Evolutionary conservation across 1,140 invertebrate genomes (phyloP).

Genomic region (Hyles vespertilio): DNA sequence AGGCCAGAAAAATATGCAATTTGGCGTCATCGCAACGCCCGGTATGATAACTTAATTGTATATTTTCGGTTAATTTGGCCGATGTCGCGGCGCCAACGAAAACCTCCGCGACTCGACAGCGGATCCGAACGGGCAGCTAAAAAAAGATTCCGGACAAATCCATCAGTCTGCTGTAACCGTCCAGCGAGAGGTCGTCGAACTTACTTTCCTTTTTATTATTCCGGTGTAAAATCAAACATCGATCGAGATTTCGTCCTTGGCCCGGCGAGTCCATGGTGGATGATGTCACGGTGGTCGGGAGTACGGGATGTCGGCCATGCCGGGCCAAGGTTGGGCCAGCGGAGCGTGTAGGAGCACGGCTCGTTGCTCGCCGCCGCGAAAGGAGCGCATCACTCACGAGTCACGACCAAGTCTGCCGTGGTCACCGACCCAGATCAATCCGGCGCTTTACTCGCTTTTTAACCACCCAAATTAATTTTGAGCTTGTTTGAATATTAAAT

Average conservation of each 20-base stretch:
- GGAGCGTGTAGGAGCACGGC: constrained; percentile 57
- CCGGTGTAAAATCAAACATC: constrained; percentile 40
- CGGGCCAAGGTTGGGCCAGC: constrained; percentile 57
- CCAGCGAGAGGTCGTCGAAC: constrained; percentile 52
- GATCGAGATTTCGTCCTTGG: constrained; percentile 52
- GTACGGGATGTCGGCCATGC: constrained; percentile 49
- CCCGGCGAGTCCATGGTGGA: constrained; percentile 26
- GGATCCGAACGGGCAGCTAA: constrained; percentile 41
- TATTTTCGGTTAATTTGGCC: constrained; percentile 18
- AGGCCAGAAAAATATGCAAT: constrained; percentile 15
- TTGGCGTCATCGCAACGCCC: constrained; percentile 1
- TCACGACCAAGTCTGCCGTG: constrained; percentile 12
- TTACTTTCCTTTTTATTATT: constrained; percentile 66
- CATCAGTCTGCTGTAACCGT: constrained; percentile 47
- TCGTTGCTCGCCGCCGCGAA: constrained; percentile 53
- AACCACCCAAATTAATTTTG: constrained; percentile 38
- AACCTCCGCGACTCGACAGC: constrained; percentile 37
- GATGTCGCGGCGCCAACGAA: constrained; percentile 17
- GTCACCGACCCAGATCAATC: constrained; percentile 52
- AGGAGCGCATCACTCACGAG: constrained; percentile 35
- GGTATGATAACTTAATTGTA: background rate
- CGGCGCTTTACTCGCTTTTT: constrained; percentile 43
- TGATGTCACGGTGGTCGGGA: constrained; percentile 60
- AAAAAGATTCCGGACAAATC: constrained; percentile 54
- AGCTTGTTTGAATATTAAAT: constrained; percentile 8